Conservation (phyloP, 2,797 vertebrate genomes). For the Chelidonichthys spinosus region DNA sequence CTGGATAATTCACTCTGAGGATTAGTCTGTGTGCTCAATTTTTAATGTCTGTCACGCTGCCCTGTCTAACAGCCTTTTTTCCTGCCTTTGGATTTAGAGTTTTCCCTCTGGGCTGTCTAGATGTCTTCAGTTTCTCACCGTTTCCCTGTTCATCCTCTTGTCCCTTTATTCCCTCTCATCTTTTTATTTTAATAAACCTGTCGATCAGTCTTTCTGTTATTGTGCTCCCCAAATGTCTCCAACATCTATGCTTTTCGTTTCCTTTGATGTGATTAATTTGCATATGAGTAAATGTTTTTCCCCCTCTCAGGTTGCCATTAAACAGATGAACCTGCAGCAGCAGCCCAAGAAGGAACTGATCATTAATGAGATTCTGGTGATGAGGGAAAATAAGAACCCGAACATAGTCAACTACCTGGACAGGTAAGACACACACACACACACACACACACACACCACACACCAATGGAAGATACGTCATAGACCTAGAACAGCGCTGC, state of each 20-base stretch:
- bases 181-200: not conserved
- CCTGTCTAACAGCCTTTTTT: not conserved
- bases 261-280: not conserved
- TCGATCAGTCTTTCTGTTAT: not conserved
- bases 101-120: not conserved
- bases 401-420: slow-evolving; percentile 99
- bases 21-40: slow-evolving; percentile 21
- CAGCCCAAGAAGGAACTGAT: slow-evolving; percentile 99
- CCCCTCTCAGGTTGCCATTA: slow-evolving; percentile 93
- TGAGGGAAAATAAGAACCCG: slow-evolving; percentile 99
- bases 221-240: not conserved
- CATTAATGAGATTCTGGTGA: slow-evolving; percentile 99
- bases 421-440: slow-evolving; percentile 82
- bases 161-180: not conserved
- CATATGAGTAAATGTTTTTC: not conserved
- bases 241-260: not conserved
- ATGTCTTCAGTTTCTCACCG: not conserved
- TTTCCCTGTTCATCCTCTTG: slow-evolving; percentile 12
- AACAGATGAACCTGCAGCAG: slow-evolving; percentile 99
- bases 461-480: not conserved
- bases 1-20: slow-evolving; percentile 30
- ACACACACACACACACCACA: not conserved
- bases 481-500: not conserved
- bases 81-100: slow-evolving; percentile 7
- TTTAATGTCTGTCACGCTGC: slow-evolving; percentile 20